Evolutionary conservation across 2,888 invertebrate genomes (phyloP).

Genomic region (Mellilla xanthometata): DNA sequence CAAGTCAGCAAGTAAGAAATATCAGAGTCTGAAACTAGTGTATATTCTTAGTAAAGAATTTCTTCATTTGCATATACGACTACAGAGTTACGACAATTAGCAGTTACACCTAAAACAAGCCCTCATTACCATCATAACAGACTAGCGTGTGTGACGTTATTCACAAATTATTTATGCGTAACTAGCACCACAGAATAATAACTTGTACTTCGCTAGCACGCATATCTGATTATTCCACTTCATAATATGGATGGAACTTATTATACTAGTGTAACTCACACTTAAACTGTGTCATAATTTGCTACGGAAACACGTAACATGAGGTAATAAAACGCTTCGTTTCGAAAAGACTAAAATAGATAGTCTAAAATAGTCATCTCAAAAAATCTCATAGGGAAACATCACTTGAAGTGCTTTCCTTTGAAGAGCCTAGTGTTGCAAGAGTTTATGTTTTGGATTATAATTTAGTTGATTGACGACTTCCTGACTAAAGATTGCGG

Average conservation of each 20-base stretch:
- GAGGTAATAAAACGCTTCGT: constrained; percentile 6
- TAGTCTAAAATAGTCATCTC: constrained; percentile 10
- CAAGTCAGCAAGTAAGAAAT: too few species aligned
- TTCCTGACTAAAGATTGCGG: constrained; percentile 12
- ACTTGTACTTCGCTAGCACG: too few species aligned
- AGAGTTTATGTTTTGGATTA: constrained; percentile 18
- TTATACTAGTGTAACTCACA: not conserved
- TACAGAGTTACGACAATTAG: too few species aligned
- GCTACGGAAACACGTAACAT: constrained; percentile 16
- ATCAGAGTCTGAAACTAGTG: too few species aligned
- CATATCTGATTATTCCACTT: constrained; percentile 1
- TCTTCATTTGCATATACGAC: too few species aligned
- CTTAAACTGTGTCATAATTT: constrained; percentile 12
- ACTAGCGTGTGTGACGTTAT: constrained; percentile 5
- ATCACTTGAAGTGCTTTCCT: constrained; percentile 20
- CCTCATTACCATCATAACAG: constrained; percentile 1
- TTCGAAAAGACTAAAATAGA: constrained; percentile 17
- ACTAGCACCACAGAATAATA: too few species aligned
- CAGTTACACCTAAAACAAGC: not conserved
- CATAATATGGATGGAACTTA: not conserved
- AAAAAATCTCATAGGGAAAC: constrained; percentile 8
- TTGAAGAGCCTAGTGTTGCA: constrained; percentile 17
- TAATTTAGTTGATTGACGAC: constrained; percentile 18
- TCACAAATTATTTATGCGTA: not conserved
- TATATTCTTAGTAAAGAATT: too few species aligned